Conservation (phyloP, 1,140 invertebrate genomes). For the Camponotus floridanus region DNA sequence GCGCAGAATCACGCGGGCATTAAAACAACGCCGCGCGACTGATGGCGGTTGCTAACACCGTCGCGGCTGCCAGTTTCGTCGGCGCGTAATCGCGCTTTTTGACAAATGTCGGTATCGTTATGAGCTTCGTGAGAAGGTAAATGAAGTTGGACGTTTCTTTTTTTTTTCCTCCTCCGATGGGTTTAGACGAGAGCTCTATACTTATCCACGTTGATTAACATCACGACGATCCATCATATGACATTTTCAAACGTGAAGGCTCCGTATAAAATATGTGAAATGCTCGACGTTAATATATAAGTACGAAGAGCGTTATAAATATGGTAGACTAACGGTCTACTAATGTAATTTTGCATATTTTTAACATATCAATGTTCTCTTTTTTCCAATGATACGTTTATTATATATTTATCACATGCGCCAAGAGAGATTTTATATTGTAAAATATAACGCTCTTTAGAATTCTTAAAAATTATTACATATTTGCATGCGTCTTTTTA, state of each 20-base stretch:
- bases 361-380: background rate
- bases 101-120: constrained; percentile 63
- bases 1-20: constrained; percentile 79
- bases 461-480: background rate
- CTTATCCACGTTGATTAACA: constrained; percentile 55
- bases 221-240: constrained; percentile 49
- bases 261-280: constrained; percentile 22
- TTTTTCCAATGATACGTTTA: background rate
- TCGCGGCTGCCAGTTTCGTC: constrained; percentile 65
- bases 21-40: constrained; percentile 73
- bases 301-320: background rate
- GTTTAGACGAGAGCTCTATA: constrained; percentile 49
- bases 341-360: constrained; percentile 13
- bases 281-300: background rate
- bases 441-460: background rate
- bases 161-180: background rate
- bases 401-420: background rate
- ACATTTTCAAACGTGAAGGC: constrained; percentile 30
- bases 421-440: background rate
- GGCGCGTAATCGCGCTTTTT: constrained; percentile 47
- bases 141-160: constrained; percentile 51
- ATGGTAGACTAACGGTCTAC: background rate
- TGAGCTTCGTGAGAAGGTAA: constrained; percentile 41
- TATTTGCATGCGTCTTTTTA: background rate
- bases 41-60: constrained; percentile 71